Base-by-base conservation (phyloP, 2,888 invertebrate genomes). In the Steinernema scapterisci region DNA sequence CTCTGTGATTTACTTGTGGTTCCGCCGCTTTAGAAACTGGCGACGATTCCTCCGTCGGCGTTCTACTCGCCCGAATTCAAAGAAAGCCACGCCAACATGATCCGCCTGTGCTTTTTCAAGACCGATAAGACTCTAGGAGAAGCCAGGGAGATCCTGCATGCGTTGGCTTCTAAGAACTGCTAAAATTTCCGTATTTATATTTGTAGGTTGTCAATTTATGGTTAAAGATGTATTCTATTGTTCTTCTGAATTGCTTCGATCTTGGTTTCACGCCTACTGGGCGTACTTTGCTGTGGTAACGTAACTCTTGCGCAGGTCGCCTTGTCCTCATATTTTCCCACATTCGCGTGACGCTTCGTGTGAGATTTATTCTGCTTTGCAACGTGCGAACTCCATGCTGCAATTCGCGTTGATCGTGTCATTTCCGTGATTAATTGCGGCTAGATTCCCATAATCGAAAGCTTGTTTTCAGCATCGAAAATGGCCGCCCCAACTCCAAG, bases 21-120 rank as follows among this genome's bases (percentile, higher is more conserved):
- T 43, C 44, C 38, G 46, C 48, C 51, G 44, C 84, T 83, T 31
- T 81, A 94, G 83, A 95, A 95, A 54, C 90, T 99, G 21, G 93
- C 95, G 82, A 93, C 94, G 11, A 97, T 99, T 80, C 99, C 97
- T 0, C 94, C 95, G 0, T 92, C 93, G 56, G 95, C 95, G 0
- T 99, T 99, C 90, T 99, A 97, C 89, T 92, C 92, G 21, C 76
- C 77, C 11, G 79, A 84, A 21, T 74, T 77, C 48, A 81, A 82
- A 27, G 46, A 54, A 1, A 79, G 80, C 7, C 82, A 84, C 75
- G 81, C 81, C 45, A 74, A 83, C 63, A 77, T 84, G 78, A 77
- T 86, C 75, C 80, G 86, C 9, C 71, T 85, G 45, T 86, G 86
- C 77, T 86, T 84, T 73, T 87, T 86, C 81, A 86, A 86, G 78